phyloP scores from a whole-genome alignment of 1,140 invertebrate genomes.

The Drosophila repletoides region DNA sequence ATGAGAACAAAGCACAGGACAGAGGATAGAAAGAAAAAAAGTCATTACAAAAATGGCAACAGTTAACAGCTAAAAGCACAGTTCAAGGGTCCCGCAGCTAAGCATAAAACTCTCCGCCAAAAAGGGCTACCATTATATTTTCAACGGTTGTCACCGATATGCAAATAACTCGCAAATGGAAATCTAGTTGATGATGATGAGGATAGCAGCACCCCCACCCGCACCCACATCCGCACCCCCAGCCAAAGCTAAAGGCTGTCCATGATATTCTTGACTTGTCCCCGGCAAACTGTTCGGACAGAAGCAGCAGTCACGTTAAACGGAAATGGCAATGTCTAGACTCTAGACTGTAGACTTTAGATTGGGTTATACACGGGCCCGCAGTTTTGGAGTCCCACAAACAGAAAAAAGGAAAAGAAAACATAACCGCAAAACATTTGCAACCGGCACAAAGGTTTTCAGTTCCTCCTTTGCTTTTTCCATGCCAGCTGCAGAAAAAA shows the following conservation, averaged over 20 bases:
- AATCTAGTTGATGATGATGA: slow-evolving; percentile 55
- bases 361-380: neutral
- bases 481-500: slow-evolving; percentile 10
- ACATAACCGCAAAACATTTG: slow-evolving; percentile 62
- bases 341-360: slow-evolving; percentile 61
- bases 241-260: slow-evolving; percentile 1
- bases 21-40: neutral
- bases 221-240: neutral
- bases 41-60: neutral
- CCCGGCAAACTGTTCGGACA: slow-evolving; percentile 23
- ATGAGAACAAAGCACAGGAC: neutral
- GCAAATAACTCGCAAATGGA: slow-evolving; percentile 63
- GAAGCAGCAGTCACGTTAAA: slow-evolving; percentile 70
- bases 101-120: neutral
- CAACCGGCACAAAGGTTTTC: slow-evolving; percentile 62
- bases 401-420: neutral
- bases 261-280: slow-evolving; percentile 16
- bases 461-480: slow-evolving; percentile 17
- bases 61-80: slow-evolving; percentile 3
- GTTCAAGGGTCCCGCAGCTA: neutral
- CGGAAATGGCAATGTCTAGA: slow-evolving; percentile 80
- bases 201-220: slow-evolving; percentile 9
- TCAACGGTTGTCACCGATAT: slow-evolving; percentile 39
- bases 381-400: neutral
- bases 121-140: slow-evolving; percentile 6